These are phyloP conservation scores for Nomada ruficornis DNA, from an alignment of 2,888 invertebrate genomes.

Conservation along the genomic window DNA sequence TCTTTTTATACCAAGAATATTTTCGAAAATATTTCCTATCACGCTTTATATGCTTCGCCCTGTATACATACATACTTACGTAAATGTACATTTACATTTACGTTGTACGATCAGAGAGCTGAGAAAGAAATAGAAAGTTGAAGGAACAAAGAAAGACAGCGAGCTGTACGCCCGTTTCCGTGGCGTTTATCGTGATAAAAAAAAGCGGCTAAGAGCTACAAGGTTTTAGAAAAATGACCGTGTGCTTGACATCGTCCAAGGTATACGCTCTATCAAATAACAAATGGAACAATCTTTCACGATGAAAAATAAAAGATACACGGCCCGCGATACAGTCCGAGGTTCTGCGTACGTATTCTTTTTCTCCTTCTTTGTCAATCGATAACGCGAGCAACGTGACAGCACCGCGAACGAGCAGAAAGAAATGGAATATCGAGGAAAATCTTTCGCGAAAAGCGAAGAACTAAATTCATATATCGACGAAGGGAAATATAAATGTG, in stretches of 20 bases:
- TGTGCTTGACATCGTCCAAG: slow-evolving; percentile 72
- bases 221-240: slow-evolving; percentile 69
- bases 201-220: slow-evolving; percentile 77
- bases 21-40: too few relatives aligned
- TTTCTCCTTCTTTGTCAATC: background rate
- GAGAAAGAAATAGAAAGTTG: slow-evolving; percentile 52
- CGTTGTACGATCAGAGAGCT: slow-evolving; percentile 40
- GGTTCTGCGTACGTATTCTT: background rate
- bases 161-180: slow-evolving; percentile 60
- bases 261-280: slow-evolving; percentile 34
- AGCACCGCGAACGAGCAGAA: background rate
- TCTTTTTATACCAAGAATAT: too few relatives aligned
- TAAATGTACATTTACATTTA: background rate
- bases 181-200: slow-evolving; percentile 67
- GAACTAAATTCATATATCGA: too few relatives aligned
- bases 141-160: slow-evolving; percentile 37
- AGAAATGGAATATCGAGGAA: background rate
- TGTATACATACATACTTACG: background rate
- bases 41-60: too few relatives aligned
- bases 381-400: background rate
- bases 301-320: background rate
- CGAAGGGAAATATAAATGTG: too few relatives aligned
- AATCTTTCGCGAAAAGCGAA: background rate
- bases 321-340: background rate
- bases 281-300: slow-evolving; percentile 11